Conservation (phyloP, 2,113 vertebrate species). For the Machaerirhynchus nigripectus region DNA sequence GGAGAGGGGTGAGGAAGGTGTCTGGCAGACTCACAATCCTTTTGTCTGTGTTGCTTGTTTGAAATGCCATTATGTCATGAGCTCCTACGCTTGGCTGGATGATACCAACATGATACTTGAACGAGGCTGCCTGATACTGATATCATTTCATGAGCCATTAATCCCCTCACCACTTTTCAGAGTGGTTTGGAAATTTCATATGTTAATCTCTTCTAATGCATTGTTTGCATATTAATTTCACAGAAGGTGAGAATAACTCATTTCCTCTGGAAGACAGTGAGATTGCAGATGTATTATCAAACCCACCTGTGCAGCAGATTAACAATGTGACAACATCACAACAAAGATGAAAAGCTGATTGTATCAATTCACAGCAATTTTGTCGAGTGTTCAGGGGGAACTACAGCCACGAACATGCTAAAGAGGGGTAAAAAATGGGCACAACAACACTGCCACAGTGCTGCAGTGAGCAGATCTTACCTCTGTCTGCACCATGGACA, state of each 20-base stretch:
- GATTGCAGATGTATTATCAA: background rate
- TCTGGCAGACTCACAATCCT: background rate
- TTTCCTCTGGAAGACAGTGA: background rate
- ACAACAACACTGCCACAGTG: rapidly evolving
- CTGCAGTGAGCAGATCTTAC: slow-evolving; percentile 49
- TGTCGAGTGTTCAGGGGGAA: background rate
- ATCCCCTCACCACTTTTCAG: background rate
- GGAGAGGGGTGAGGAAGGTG: background rate
- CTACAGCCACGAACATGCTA: rapidly evolving
- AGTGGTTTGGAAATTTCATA: background rate
- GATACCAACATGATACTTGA: background rate
- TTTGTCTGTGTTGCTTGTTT: background rate
- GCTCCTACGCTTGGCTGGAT: background rate
- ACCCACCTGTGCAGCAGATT: background rate
- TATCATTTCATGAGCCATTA: background rate
- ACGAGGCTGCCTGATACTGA: background rate
- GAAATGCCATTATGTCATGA: background rate
- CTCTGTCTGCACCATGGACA: slow-evolving; percentile 99
- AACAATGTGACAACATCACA: background rate
- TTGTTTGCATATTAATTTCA: background rate
- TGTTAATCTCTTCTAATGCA: background rate
- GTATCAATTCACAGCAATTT: background rate
- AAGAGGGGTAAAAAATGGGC: background rate
- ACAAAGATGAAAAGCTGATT: background rate
- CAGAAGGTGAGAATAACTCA: background rate